These are phyloP conservation scores for Helostoma temminkii DNA, from an alignment of 2,797 vertebrate species.

Conservation along the genomic window DNA sequence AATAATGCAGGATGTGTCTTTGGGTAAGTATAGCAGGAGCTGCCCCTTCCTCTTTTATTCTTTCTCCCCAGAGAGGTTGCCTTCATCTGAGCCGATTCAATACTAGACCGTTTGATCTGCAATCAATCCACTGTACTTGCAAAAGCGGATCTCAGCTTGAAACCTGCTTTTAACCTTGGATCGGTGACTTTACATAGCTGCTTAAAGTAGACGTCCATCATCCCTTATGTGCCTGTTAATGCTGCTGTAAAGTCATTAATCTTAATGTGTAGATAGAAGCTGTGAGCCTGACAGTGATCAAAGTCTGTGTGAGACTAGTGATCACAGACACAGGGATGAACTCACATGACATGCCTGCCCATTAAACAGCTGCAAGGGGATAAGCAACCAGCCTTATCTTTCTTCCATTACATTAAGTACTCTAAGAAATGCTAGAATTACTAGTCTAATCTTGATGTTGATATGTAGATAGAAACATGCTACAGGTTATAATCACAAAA, in stretches of 20 bases:
- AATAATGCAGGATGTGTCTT: slow-evolving; percentile 62
- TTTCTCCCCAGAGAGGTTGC: slow-evolving; percentile 34
- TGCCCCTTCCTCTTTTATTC: slow-evolving; percentile 10
- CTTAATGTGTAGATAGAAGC: slow-evolving; percentile 12
- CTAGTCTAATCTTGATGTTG: neutral
- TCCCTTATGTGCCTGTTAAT: slow-evolving; percentile 37
- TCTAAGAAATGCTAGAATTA: neutral
- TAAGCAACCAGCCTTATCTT: slow-evolving; percentile 5
- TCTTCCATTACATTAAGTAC: neutral
- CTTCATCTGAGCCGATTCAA: slow-evolving; percentile 48
- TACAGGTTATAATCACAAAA: no score
- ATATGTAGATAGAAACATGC: no score
- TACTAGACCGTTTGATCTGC: slow-evolving; percentile 60
- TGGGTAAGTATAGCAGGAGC: slow-evolving; percentile 19
- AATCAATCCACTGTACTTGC: slow-evolving; percentile 53
- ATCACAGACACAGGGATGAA: slow-evolving; percentile 40
- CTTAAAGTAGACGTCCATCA: slow-evolving; percentile 18
- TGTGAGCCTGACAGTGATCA: slow-evolving; percentile 40
- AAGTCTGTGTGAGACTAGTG: slow-evolving; percentile 33
- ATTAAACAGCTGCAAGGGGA: slow-evolving; percentile 25
- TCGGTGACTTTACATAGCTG: slow-evolving; percentile 28
- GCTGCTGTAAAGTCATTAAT: slow-evolving; percentile 46
- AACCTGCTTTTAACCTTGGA: slow-evolving; percentile 24
- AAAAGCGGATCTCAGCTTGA: slow-evolving; percentile 34
- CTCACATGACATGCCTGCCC: neutral